Percentiles rank a stretch among this genome's conserved stretches.
Evolutionary conservation across 2,888 invertebrate genomes (phyloP).

Genomic region (Aleiodes leptofemur): DNA sequence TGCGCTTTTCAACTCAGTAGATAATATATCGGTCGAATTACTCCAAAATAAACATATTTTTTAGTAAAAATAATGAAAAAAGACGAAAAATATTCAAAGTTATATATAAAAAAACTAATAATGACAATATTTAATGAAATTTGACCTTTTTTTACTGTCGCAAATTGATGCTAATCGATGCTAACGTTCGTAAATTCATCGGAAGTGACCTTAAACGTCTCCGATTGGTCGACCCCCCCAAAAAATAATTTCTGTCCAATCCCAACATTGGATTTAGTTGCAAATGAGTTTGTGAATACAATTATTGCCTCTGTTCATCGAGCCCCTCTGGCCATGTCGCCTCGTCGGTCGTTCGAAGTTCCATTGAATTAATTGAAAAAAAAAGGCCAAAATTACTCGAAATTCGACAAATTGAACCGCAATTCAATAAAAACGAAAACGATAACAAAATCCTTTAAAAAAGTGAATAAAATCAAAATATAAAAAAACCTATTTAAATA

Average conservation of each 20-base stretch:
- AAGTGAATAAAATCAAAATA: neutral
- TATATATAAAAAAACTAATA: no score
- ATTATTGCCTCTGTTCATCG: constrained; percentile 11
- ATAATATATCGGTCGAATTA: neutral
- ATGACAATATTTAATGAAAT: neutral
- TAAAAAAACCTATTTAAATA: neutral
- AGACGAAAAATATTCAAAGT: no score
- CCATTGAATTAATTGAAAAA: constrained; percentile 28
- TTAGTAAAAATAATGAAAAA: neutral
- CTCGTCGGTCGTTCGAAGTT: constrained; percentile 36
- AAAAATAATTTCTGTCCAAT: no score
- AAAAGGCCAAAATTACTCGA: neutral
- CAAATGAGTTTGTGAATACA: constrained; percentile 33
- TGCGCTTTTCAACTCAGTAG: neutral
- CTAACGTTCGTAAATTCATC: constrained; percentile 22
- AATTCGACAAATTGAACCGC: constrained; percentile 1
- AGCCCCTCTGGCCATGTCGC: constrained; percentile 35
- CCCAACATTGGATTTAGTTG: neutral
- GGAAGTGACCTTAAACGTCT: neutral
- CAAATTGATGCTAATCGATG: neutral
- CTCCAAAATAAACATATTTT: neutral
- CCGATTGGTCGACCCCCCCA: neutral
- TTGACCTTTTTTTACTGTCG: neutral
- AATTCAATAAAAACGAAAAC: neutral
- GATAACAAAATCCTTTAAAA: neutral